Percentiles rank a stretch among this genome's conserved stretches.
Conservation (phyloP, 1,140 invertebrate species). For the Nephila pilipes region DNA sequence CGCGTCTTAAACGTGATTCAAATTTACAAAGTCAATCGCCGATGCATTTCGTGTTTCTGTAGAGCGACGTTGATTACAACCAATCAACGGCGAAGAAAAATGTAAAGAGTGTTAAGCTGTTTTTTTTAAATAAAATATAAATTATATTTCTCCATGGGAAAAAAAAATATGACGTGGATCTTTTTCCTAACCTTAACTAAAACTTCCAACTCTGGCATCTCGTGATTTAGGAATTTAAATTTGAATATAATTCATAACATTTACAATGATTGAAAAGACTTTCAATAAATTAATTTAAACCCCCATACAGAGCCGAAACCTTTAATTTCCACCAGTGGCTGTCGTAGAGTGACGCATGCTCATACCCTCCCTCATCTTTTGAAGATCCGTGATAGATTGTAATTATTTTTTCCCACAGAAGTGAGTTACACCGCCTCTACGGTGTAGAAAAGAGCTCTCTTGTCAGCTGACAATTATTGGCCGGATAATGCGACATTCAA, state of each 20-base stretch:
- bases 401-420: background rate
- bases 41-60: too few relatives aligned
- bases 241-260: background rate
- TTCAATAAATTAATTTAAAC: background rate
- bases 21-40: too few relatives aligned
- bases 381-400: background rate
- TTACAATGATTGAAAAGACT: background rate
- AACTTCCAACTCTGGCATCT: too few relatives aligned
- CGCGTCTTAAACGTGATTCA: too few relatives aligned
- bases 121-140: too few relatives aligned
- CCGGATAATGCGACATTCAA: background rate
- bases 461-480: slow-evolving; percentile 4
- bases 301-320: background rate
- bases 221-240: too few relatives aligned
- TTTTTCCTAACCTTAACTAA: too few relatives aligned
- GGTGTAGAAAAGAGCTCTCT: background rate
- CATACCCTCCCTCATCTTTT: background rate
- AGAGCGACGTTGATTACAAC: too few relatives aligned
- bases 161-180: too few relatives aligned
- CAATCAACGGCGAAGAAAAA: too few relatives aligned
- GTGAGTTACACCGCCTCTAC: background rate
- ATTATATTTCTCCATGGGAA: too few relatives aligned
- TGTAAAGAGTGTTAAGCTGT: too few relatives aligned
- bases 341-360: background rate
- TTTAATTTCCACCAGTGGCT: background rate